Percentiles rank a stretch among this genome's conserved stretches.
Evolutionary conservation across 2,113 vertebrate species (phyloP).

Genomic region (Zosterops lateralis): DNA sequence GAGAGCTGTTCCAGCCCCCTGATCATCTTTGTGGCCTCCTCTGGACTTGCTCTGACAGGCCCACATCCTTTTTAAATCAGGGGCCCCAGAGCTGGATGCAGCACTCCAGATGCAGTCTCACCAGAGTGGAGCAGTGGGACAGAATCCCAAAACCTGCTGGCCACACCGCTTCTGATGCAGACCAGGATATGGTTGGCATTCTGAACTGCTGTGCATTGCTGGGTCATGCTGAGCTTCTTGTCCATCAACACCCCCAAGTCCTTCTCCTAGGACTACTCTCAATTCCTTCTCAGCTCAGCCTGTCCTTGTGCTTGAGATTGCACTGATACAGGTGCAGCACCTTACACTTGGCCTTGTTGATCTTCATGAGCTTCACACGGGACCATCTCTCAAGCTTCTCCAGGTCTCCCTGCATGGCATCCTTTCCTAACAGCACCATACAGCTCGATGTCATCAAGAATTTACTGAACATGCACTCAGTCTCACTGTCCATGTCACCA

Average conservation of each 20-base stretch:
- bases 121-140: not conserved
- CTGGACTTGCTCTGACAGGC: not conserved
- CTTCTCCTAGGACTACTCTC: not conserved
- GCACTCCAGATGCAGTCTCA: not conserved
- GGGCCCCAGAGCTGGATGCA: not conserved
- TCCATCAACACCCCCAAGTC: too few species aligned
- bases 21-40: not conserved
- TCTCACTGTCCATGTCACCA: not conserved
- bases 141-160: not conserved
- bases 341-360: not conserved
- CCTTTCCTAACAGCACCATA: rapidly evolving
- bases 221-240: not conserved
- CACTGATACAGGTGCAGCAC: rapidly evolving
- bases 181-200: not conserved
- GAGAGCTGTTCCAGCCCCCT: not conserved
- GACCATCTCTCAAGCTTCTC: too few species aligned
- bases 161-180: not conserved
- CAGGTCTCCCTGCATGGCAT: too few species aligned
- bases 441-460: not conserved
- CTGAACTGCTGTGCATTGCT: not conserved
- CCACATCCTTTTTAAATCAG: not conserved
- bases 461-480: not conserved
- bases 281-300: not conserved
- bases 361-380: not conserved
- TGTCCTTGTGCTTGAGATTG: not conserved